Percentiles rank a stretch among this genome's conserved stretches.
These are phyloP conservation scores for Xenopus laevis DNA, from an alignment of 2,113 vertebrate species.

Conservation along the genomic window DNA sequence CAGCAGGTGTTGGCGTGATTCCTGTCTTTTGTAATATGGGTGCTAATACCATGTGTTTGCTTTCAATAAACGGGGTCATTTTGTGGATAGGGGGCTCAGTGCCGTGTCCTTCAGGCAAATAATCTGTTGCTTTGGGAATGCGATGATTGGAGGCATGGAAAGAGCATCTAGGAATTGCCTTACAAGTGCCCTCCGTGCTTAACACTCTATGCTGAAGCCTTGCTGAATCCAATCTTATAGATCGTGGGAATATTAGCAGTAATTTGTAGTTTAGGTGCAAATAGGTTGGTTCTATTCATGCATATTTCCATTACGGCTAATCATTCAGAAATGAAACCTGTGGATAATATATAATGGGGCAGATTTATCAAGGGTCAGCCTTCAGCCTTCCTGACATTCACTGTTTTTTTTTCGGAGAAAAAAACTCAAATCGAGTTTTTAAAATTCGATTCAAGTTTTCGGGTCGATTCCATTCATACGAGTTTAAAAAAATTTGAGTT, in stretches of 20 bases:
- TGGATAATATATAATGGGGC: no score
- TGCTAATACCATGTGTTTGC: not conserved
- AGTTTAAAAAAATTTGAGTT: no score
- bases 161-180: not conserved
- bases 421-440: no score
- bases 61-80: conserved; percentile 1
- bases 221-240: not conserved
- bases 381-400: no score
- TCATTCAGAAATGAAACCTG: not conserved
- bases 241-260: not conserved
- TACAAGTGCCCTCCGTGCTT: not conserved
- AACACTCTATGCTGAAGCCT: not conserved
- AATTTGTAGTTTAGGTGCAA: conserved; percentile 3
- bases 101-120: not conserved
- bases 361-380: no score
- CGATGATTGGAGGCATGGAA: not conserved
- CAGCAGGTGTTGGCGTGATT: not conserved
- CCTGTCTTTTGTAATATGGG: conserved; percentile 12
- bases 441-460: no score
- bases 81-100: conserved; percentile 3
- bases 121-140: not conserved
- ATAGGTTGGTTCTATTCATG: not conserved
- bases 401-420: no score
- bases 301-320: not conserved
- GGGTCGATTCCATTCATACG: no score